These are phyloP conservation scores for Apomyelois bistriatella DNA, from an alignment of 2,888 invertebrate species.

Conservation along the genomic window DNA sequence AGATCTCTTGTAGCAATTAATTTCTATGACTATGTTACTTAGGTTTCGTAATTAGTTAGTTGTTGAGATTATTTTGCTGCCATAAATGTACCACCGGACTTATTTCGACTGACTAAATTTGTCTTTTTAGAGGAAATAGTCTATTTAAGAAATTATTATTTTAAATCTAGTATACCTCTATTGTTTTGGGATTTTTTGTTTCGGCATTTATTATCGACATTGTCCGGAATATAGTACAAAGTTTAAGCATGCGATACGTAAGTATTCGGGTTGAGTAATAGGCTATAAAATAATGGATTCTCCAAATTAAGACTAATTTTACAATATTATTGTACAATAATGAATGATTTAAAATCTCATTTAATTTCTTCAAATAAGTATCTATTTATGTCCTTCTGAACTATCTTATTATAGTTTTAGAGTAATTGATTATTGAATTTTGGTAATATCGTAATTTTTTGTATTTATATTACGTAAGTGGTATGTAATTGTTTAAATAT, in stretches of 20 bases:
- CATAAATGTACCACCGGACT: conserved; percentile 42
- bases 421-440: conserved; percentile 2
- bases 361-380: too few relatives aligned
- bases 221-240: conserved; percentile 7
- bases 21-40: conserved; percentile 29
- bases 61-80: conserved; percentile 32
- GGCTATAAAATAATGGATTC: not conserved
- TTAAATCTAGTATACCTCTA: conserved; percentile 23
- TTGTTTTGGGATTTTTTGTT: conserved; percentile 5
- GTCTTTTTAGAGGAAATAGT: conserved; percentile 31
- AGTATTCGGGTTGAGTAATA: not conserved
- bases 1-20: conserved; percentile 33
- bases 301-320: conserved; percentile 3
- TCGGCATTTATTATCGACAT: not conserved
- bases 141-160: conserved; percentile 14
- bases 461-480: conserved; percentile 5
- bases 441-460: conserved; percentile 2
- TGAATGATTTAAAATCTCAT: not conserved
- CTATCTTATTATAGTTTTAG: not conserved
- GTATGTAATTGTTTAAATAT: conserved; percentile 1
- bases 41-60: conserved; percentile 23
- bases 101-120: conserved; percentile 33
- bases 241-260: not conserved
- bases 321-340: not conserved
- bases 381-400: not conserved